A percentile compares a stretch with the other conserved stretches of the same genome.
These are phyloP conservation scores for Tragelaphus strepsiceros DNA, from an alignment of 2,113 vertebrate species.

Conservation along the genomic window DNA sequence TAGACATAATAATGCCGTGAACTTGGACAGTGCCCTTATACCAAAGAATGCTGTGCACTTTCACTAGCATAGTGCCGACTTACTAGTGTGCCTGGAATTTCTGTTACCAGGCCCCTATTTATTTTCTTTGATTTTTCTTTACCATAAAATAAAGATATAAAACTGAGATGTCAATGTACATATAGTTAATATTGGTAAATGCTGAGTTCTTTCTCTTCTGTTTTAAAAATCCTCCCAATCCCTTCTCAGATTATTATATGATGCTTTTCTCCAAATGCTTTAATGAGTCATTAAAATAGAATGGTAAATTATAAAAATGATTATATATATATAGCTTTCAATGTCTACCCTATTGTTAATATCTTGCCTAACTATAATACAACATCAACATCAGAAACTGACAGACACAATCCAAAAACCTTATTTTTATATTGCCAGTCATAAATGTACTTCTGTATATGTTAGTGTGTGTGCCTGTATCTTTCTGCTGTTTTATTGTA, in stretches of 20 bases:
- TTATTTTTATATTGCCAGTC: background rate
- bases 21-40: background rate
- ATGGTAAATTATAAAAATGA: background rate
- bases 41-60: constrained; percentile 9
- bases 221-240: background rate
- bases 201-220: background rate
- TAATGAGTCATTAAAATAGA: background rate
- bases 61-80: background rate
- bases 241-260: background rate
- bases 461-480: background rate
- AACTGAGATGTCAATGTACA: background rate
- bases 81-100: background rate
- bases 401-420: background rate
- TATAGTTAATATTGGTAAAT: background rate
- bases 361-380: background rate
- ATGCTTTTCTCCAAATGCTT: background rate
- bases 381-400: background rate
- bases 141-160: background rate
- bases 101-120: background rate
- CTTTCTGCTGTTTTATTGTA: background rate
- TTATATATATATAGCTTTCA: background rate
- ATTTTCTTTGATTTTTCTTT: background rate
- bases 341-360: background rate
- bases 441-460: background rate
- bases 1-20: background rate